Conservation (phyloP, 1,140 invertebrate genomes). For the Tetramorium alpestre region DNA sequence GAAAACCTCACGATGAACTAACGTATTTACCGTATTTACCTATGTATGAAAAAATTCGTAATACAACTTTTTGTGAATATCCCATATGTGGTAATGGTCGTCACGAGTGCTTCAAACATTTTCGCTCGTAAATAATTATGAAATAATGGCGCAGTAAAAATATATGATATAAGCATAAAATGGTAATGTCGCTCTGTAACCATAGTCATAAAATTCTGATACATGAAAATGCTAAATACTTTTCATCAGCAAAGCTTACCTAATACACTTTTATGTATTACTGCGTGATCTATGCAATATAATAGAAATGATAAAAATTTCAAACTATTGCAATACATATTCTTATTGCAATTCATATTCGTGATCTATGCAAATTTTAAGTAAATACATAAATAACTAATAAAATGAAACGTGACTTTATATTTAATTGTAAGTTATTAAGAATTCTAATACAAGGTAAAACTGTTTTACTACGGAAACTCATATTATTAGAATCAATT, state of each 20-base stretch:
- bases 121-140: slow-evolving; percentile 23
- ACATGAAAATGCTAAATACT: slow-evolving; percentile 4
- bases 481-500: not conserved
- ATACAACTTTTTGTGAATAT: slow-evolving; percentile 28
- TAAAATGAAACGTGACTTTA: not conserved
- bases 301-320: slow-evolving; percentile 9
- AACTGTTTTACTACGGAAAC: not conserved
- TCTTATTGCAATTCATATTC: not conserved
- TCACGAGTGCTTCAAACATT: slow-evolving; percentile 41
- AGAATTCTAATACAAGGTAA: not conserved
- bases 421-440: not conserved
- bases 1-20: not conserved
- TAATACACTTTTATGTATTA: slow-evolving; percentile 21
- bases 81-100: not conserved
- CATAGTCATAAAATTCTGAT: slow-evolving; percentile 28
- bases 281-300: not conserved
- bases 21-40: slow-evolving; percentile 20
- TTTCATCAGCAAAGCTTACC: slow-evolving; percentile 9
- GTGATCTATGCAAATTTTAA: not conserved
- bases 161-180: slow-evolving; percentile 30
- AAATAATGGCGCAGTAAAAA: slow-evolving; percentile 52
- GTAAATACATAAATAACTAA: not conserved
- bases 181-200: slow-evolving; percentile 8
- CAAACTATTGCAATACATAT: not conserved
- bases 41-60: slow-evolving; percentile 36